Conservation (phyloP, 2,113 vertebrate genomes). For the Mesitornis unicolor region DNA sequence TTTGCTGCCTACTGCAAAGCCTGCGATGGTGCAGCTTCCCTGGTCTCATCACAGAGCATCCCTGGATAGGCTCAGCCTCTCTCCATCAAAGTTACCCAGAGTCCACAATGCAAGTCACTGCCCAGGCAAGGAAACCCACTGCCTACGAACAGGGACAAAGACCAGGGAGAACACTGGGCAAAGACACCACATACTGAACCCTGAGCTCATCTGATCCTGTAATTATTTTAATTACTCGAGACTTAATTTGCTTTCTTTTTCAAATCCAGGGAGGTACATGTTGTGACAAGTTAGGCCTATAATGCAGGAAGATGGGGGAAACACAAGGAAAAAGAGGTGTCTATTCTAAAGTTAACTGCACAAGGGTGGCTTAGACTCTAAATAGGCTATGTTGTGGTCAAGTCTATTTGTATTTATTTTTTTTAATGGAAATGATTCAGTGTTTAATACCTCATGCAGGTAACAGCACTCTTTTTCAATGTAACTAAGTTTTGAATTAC, state of each 20-base stretch:
- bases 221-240: conserved; percentile 10
- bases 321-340: background rate
- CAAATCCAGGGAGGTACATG: background rate
- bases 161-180: background rate
- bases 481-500: background rate
- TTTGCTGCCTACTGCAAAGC: background rate
- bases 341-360: background rate
- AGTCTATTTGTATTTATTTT: background rate
- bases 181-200: background rate
- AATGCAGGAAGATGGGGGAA: background rate
- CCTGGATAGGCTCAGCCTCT: background rate
- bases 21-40: background rate
- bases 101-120: background rate
- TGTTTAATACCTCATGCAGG: background rate
- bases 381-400: background rate
- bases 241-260: conserved; percentile 16
- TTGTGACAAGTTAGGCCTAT: background rate
- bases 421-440: background rate
- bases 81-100: background rate
- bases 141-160: background rate
- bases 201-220: background rate
- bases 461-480: background rate
- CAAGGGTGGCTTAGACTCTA: background rate
- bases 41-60: background rate
- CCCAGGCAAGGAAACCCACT: background rate